Base-by-base conservation (phyloP, 2,888 invertebrate genomes). In the Nematopogon swammerdamellus region DNA sequence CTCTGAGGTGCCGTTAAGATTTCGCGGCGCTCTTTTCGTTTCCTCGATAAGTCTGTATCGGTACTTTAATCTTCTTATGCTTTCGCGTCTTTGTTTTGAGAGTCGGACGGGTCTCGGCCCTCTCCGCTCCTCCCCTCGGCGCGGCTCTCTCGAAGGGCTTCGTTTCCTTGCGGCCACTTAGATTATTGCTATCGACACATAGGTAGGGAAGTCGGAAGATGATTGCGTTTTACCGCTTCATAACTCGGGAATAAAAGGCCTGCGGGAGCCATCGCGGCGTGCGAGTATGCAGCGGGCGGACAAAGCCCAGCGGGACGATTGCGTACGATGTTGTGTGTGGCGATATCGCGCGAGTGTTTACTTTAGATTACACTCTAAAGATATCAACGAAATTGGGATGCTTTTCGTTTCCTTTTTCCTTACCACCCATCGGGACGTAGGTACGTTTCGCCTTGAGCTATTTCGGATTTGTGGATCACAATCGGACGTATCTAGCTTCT, bases 101-200 rank as follows among this genome's bases (percentile, higher is more conserved):
- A 67, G 67, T 64, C 57, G 25, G 4, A n/a, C n/a, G 25, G 25
- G 25, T 25, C 25, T 57, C 54, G 52, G 50, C 51, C 56, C 58
- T 51, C 25, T 25, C 25, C 25, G 5, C 8, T 25, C 25, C n/a
- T n/a, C n/a, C n/a, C n/a, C n/a, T n/a, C n/a, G n/a, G n/a, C n/a
- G n/a, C n/a, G n/a, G n/a, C n/a, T n/a, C n/a, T n/a, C n/a, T n/a
- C n/a, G n/a, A n/a, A n/a, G n/a, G n/a, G n/a, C n/a, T 25, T 25
- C 25, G 25, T 25, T 25, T 25, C 25, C 60, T 64, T 65, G 56
- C 57, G 55, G 18, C 19, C 30, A 57, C 63, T 66, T 66, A 70
- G 67, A 75, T 74, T 74, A 74, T 76, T n/a, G n/a, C 73, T 70
- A 60, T 70, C 76, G 73, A 75, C 74, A 72, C 69, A 63, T 63